Percentiles rank a stretch among this genome's conserved stretches.
phyloP scores from a whole-genome alignment of 2,113 vertebrate species.

The Pimephales promelas region DNA sequence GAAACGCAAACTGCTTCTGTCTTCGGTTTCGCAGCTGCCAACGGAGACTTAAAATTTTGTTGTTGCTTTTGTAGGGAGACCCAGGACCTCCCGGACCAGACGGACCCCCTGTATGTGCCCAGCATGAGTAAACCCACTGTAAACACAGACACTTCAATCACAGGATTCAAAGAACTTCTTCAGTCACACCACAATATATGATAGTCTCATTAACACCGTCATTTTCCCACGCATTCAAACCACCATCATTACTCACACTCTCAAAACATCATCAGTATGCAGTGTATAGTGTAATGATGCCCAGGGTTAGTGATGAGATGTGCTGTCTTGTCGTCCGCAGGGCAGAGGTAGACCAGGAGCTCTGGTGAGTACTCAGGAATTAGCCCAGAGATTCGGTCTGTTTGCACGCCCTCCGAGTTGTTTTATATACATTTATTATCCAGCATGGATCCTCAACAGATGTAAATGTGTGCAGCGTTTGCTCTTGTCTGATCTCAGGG shows the following conservation, averaged over 20 bases:
- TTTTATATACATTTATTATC: background rate
- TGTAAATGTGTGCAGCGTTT: constrained; percentile 54
- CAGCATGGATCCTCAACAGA: too few species aligned
- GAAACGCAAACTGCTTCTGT: too few species aligned
- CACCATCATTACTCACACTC: background rate
- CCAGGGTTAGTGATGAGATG: constrained; percentile 53
- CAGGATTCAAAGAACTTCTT: background rate
- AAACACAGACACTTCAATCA: background rate
- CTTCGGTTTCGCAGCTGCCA: too few species aligned
- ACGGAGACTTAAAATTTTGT: background rate
- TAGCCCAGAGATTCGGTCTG: background rate
- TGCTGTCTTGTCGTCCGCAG: constrained; percentile 76
- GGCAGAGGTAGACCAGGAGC: constrained; percentile 93
- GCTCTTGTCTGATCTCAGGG: constrained; percentile 76
- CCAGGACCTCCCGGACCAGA: constrained; percentile 85
- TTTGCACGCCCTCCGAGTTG: background rate
- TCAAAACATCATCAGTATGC: background rate
- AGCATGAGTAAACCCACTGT: background rate
- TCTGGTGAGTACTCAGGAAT: constrained; percentile 79
- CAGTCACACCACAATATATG: background rate
- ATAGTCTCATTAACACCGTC: background rate
- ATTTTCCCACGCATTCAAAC: background rate
- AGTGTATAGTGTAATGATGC: background rate
- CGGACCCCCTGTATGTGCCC: constrained; percentile 88
- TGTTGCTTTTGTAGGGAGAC: constrained; percentile 77